phyloP scores from a whole-genome alignment of 2,797 vertebrate genomes.

The Bradypus variegatus region DNA sequence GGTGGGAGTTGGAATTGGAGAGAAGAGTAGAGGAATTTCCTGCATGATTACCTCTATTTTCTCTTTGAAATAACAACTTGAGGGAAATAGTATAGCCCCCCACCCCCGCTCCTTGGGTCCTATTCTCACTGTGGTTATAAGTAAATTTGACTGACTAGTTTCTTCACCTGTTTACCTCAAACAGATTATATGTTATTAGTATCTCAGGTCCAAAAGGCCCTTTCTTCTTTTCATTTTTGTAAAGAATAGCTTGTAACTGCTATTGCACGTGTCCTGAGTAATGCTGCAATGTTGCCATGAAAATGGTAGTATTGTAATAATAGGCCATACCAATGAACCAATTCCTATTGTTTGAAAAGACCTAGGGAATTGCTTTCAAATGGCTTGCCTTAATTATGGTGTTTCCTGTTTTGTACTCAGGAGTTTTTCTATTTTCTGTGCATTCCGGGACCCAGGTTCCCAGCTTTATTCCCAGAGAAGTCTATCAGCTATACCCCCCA shows the following conservation, averaged over 20 bases:
- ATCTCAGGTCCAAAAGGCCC: not conserved
- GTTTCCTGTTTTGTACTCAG: not conserved
- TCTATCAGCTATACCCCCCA: not conserved
- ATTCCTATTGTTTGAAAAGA: not conserved
- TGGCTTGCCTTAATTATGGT: not conserved
- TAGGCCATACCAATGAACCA: not conserved
- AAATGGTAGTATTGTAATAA: not conserved
- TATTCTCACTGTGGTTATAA: not conserved
- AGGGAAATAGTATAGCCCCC: not conserved
- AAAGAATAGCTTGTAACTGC: not conserved
- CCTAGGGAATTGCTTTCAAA: not conserved
- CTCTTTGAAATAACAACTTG: not conserved
- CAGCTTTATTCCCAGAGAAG: slow-evolving; percentile 7
- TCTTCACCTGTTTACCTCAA: not conserved
- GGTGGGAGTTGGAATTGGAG: not conserved
- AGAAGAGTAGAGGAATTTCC: not conserved
- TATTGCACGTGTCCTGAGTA: not conserved
- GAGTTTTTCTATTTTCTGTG: not conserved
- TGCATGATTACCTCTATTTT: not conserved
- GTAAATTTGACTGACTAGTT: not conserved
- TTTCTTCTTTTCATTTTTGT: not conserved
- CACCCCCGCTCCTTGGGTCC: rapidly evolving
- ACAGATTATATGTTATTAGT: not conserved
- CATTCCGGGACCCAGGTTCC: not conserved
- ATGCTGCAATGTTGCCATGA: not conserved